phyloP scores from a whole-genome alignment of 2,888 invertebrate genomes.

The Ophion ventricosus region DNA sequence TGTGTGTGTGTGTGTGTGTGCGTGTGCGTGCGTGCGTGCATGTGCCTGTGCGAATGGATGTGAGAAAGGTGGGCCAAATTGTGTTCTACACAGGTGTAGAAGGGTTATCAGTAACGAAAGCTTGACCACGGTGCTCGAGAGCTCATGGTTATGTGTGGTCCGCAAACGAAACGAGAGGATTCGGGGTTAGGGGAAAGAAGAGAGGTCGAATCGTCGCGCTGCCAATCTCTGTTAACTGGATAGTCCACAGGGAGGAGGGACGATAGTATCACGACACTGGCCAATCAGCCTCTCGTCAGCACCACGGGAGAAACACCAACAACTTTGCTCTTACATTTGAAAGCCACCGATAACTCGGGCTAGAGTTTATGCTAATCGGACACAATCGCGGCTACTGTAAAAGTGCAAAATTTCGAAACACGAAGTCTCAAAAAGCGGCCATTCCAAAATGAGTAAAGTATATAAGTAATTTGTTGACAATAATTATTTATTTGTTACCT shows the following conservation, averaged over 20 bases:
- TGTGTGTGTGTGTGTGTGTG: too few relatives aligned
- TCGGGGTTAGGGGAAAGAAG: neutral
- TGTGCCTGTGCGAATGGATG: constrained; percentile 4
- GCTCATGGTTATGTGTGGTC: constrained; percentile 37
- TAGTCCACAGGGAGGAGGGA: neutral
- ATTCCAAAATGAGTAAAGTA: neutral
- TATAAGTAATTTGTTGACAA: too few relatives aligned
- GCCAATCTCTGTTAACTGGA: constrained; percentile 37
- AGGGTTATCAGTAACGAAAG: constrained; percentile 40
- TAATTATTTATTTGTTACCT: too few relatives aligned
- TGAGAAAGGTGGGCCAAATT: constrained; percentile 51
- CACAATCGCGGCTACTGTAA: neutral
- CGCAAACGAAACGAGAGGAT: constrained; percentile 68
- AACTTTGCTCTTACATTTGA: constrained; percentile 20
- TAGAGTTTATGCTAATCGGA: neutral
- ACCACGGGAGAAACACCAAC: constrained; percentile 20
- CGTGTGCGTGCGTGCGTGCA: too few relatives aligned
- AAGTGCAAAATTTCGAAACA: neutral
- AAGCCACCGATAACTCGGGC: neutral
- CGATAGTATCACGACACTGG: constrained; percentile 42
- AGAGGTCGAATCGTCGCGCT: constrained; percentile 40
- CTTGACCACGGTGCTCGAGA: constrained; percentile 22
- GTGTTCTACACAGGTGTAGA: constrained; percentile 47
- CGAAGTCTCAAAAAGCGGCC: neutral
- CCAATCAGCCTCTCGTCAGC: constrained; percentile 54